Conservation (phyloP, 2,113 vertebrate species). For the Agelaius tricolor region DNA sequence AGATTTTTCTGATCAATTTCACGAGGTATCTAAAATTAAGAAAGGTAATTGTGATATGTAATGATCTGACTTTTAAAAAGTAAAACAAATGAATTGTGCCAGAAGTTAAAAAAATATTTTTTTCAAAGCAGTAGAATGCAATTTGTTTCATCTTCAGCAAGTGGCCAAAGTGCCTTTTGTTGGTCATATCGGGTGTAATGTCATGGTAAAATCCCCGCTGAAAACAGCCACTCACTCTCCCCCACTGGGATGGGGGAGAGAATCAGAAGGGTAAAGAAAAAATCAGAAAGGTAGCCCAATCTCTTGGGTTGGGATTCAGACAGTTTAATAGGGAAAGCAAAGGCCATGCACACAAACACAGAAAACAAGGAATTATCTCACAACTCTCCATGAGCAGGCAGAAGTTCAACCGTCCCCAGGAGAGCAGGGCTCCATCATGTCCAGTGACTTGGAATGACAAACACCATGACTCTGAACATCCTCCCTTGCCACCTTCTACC, state of each 20-base stretch:
- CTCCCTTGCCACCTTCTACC: not conserved
- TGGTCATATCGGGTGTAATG: not conserved
- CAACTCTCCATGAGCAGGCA: not conserved
- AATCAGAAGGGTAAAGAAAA: not conserved
- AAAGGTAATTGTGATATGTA: not conserved
- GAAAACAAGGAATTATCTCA: not conserved
- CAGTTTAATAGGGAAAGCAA: not conserved
- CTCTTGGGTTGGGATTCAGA: not conserved
- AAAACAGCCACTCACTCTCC: not conserved
- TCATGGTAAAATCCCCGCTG: not conserved
- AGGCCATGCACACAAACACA: not conserved
- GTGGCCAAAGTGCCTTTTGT: not conserved
- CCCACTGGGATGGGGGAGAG: not conserved
- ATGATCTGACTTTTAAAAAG: not conserved
- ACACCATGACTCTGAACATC: fast-evolving
- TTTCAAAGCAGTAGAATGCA: not conserved
- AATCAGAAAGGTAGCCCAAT: not conserved
- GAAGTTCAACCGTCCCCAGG: not conserved
- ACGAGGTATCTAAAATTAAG: not conserved
- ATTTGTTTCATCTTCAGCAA: not conserved
- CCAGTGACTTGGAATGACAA: not conserved
- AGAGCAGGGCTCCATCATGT: not conserved
- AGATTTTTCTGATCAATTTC: not conserved
- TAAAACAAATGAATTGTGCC: not conserved
- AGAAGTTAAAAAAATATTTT: not conserved